Evolutionary conservation across 2,113 vertebrate species (phyloP).

Genomic region (Mastomys natalensis): DNA sequence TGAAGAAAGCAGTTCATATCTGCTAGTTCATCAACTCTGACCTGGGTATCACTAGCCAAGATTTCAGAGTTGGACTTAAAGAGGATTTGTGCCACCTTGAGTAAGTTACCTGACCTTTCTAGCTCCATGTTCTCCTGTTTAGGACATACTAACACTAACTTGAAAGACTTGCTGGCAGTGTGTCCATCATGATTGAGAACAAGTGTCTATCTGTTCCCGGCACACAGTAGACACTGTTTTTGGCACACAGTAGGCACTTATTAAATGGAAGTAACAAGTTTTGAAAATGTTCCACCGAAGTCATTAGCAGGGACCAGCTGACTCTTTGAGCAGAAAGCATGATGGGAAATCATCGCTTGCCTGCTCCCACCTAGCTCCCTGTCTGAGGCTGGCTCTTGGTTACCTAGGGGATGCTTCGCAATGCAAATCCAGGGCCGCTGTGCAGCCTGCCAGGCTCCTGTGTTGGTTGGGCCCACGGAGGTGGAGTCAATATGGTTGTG

Average conservation of each 20-base stretch:
- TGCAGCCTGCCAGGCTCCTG: background rate
- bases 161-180: background rate
- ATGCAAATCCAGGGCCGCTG: background rate
- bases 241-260: background rate
- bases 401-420: conserved; percentile 2
- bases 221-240: no score
- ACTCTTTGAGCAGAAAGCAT: background rate
- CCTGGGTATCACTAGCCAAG: background rate
- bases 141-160: background rate
- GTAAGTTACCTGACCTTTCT: background rate
- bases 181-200: background rate
- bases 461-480: background rate
- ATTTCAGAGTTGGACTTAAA: background rate
- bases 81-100: conserved; percentile 7
- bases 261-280: background rate
- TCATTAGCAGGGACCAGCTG: conserved; percentile 24
- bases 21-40: background rate
- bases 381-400: conserved; percentile 29
- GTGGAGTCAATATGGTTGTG: background rate
- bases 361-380: background rate
- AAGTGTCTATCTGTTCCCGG: background rate
- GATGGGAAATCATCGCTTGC: background rate
- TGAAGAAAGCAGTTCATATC: background rate
- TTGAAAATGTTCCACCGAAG: background rate
- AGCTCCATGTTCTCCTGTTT: background rate